phyloP scores from a whole-genome alignment of 2,888 invertebrate genomes.

The Agrochola lychnidis region DNA sequence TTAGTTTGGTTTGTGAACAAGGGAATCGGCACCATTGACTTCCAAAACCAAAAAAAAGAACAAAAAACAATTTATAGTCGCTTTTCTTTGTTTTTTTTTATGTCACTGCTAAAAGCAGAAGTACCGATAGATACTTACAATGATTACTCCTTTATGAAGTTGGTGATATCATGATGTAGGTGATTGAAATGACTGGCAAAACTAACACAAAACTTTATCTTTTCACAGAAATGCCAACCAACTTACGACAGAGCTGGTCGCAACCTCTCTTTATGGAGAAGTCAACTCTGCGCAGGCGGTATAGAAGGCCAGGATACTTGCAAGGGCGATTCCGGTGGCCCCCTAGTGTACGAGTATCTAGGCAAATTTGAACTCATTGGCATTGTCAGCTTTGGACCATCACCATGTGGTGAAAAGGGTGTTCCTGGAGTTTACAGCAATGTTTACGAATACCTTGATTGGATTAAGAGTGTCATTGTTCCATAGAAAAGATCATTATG shows the following conservation, averaged over 20 bases:
- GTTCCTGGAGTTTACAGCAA: conserved; percentile 92
- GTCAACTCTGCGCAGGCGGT: conserved; percentile 91
- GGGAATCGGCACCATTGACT: too few species aligned
- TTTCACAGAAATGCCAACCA: conserved; percentile 66
- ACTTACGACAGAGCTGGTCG: conserved; percentile 22
- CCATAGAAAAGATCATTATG: neutral
- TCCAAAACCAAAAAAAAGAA: too few species aligned
- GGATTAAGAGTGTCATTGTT: conserved; percentile 82
- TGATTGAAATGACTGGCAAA: neutral
- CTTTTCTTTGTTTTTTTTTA: neutral
- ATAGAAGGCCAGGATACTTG: conserved; percentile 89
- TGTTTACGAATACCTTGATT: conserved; percentile 89
- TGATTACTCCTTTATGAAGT: neutral
- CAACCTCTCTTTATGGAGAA: conserved; percentile 55
- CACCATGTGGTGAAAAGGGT: conserved; percentile 88
- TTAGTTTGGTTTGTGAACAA: too few species aligned
- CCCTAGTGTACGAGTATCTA: conserved; percentile 85
- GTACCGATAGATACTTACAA: neutral
- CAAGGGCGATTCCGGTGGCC: conserved; percentile 92
- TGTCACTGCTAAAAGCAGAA: neutral
- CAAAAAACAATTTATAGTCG: neutral
- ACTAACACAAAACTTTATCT: neutral
- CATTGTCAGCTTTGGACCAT: conserved; percentile 91
- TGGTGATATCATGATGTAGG: neutral
- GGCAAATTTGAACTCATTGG: conserved; percentile 79